phyloP scores from a whole-genome alignment of 2,113 vertebrate genomes.

The Asarcornis scutulata region DNA sequence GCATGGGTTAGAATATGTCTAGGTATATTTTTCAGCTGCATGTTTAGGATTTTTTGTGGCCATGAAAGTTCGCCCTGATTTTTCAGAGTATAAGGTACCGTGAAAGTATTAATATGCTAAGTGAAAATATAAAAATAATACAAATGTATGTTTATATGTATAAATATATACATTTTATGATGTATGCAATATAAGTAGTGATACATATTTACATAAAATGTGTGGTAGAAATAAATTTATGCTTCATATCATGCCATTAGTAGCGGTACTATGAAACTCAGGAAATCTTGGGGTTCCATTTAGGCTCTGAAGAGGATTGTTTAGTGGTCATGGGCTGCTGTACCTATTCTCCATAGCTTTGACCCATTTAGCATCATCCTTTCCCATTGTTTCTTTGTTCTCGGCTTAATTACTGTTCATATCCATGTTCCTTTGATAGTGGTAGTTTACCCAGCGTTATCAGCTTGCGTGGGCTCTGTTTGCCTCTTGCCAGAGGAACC shows the following conservation, averaged over 20 bases:
- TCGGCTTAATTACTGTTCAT: not conserved
- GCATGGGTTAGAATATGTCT: not conserved
- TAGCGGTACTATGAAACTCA: not conserved
- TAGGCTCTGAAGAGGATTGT: not conserved
- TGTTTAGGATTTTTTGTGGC: rapidly evolving
- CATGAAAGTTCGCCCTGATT: not conserved
- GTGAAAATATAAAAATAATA: not conserved
- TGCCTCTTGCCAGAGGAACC: not conserved
- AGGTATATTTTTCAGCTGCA: not conserved
- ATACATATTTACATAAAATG: not conserved
- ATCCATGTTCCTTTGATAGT: not conserved
- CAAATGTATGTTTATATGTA: not conserved
- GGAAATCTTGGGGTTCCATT: not conserved
- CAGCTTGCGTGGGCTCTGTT: not conserved
- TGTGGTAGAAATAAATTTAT: not conserved
- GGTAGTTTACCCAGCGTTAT: not conserved
- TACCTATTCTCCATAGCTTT: not conserved
- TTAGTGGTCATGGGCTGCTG: not conserved
- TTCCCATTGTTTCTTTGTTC: not conserved
- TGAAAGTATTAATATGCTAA: not conserved
- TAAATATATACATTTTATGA: not conserved
- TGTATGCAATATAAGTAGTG: not conserved
- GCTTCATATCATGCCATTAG: not conserved
- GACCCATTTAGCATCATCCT: not conserved
- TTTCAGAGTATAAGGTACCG: not conserved